Evolutionary conservation across 2,888 invertebrate genomes (phyloP).

Genomic region (Electrophaes corylata): DNA sequence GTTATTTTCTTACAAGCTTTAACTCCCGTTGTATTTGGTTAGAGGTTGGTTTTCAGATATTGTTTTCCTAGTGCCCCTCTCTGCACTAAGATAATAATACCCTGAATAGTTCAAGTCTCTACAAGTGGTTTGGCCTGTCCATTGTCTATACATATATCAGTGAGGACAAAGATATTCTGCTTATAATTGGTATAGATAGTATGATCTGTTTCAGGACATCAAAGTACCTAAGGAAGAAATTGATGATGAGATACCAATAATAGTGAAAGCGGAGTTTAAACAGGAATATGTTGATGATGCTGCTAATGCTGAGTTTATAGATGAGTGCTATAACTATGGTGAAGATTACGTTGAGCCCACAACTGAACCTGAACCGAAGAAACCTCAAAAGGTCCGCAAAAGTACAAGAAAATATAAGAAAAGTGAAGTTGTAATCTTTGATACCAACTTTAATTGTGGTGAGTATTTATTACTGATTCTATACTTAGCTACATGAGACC

Average conservation of each 20-base stretch:
- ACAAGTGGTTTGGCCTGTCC: too few relatives aligned
- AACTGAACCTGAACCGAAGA: not conserved
- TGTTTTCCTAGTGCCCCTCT: too few relatives aligned
- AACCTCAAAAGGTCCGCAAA: not conserved
- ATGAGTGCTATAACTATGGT: slow-evolving; percentile 1
- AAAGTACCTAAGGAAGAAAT: not conserved
- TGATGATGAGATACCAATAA: not conserved
- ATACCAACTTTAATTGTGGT: not conserved
- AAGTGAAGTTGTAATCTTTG: not conserved
- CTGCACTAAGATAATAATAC: too few relatives aligned
- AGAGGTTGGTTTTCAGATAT: too few relatives aligned
- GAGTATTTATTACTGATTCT: not conserved
- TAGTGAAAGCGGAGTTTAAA: not conserved
- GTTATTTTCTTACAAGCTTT: too few relatives aligned
- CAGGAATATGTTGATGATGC: not conserved
- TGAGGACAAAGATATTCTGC: too few relatives aligned
- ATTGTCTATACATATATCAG: too few relatives aligned
- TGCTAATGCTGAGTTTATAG: not conserved
- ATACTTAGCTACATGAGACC: not conserved
- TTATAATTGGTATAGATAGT: too few relatives aligned
- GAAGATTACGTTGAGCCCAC: not conserved
- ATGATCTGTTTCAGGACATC: not conserved
- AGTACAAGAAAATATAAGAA: not conserved
- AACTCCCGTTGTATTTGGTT: too few relatives aligned
- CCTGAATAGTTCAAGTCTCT: too few relatives aligned